phyloP scores from a whole-genome alignment of 1,140 invertebrate species.

The Dendroctonus ponderosae region DNA sequence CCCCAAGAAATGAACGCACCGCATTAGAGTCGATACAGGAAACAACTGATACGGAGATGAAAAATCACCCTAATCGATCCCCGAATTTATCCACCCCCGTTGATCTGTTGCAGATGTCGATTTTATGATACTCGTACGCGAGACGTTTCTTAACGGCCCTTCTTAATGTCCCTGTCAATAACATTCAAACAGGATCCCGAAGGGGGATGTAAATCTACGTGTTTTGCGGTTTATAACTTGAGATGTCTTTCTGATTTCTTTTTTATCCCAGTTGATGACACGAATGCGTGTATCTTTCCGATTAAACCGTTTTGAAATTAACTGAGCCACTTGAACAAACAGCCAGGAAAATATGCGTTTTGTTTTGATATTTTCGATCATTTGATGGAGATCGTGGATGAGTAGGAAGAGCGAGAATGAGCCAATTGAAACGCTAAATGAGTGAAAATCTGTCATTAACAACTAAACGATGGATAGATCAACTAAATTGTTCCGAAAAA shows the following conservation, averaged over 20 bases:
- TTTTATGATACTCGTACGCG: constrained; percentile 41
- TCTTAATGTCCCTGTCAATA: constrained; percentile 44
- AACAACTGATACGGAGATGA: constrained; percentile 29
- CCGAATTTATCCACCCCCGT: constrained; percentile 23
- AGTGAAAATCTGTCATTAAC: too few relatives aligned
- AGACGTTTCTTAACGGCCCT: constrained; percentile 33
- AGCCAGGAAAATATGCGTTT: too few relatives aligned
- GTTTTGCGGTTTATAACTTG: constrained; percentile 22
- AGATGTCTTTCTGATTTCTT: constrained; percentile 30
- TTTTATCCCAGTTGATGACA: constrained; percentile 16
- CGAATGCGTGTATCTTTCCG: too few relatives aligned
- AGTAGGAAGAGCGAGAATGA: too few relatives aligned
- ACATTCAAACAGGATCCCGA: constrained; percentile 33
- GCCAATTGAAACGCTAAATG: too few relatives aligned
- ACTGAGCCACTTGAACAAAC: too few relatives aligned
- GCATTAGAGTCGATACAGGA: constrained; percentile 1
- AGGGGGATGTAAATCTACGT: constrained; percentile 14
- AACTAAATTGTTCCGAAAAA: too few relatives aligned
- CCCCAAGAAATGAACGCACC: neutral
- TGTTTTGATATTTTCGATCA: too few relatives aligned
- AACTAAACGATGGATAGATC: too few relatives aligned
- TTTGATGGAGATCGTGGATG: too few relatives aligned
- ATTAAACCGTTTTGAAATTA: too few relatives aligned
- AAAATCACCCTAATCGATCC: constrained; percentile 39
- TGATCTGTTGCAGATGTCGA: constrained; percentile 47